Conservation (phyloP, 1,140 invertebrate species). For the Metopolophium dirhodum region DNA sequence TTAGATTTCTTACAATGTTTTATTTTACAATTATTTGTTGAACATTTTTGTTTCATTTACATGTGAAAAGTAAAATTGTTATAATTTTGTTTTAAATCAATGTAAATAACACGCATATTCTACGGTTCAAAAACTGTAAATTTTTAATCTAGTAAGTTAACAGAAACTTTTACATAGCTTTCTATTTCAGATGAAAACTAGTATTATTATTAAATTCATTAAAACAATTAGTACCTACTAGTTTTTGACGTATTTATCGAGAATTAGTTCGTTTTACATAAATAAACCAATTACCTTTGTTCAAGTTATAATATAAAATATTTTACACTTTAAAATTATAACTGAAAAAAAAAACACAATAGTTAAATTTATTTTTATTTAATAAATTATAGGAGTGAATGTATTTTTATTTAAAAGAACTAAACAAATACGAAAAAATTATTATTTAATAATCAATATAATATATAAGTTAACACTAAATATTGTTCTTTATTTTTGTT, state of each 20-base stretch:
- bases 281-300: too few relatives aligned
- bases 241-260: too few relatives aligned
- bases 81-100: not conserved
- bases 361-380: not conserved
- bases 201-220: too few relatives aligned
- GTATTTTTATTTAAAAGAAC: too few relatives aligned
- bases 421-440: too few relatives aligned
- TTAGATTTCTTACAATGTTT: not conserved
- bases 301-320: too few relatives aligned
- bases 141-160: not conserved
- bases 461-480: too few relatives aligned
- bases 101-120: not conserved
- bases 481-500: too few relatives aligned
- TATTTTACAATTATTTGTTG: not conserved
- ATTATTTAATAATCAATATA: too few relatives aligned
- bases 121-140: not conserved
- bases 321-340: not conserved
- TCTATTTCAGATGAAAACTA: not conserved
- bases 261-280: too few relatives aligned
- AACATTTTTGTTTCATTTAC: not conserved
- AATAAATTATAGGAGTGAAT: not conserved
- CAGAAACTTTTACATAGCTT: not conserved
- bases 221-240: not conserved
- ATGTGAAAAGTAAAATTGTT: not conserved
- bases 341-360: not conserved